Conservation (phyloP, 1,140 invertebrate genomes). For the Apis mellifera region DNA sequence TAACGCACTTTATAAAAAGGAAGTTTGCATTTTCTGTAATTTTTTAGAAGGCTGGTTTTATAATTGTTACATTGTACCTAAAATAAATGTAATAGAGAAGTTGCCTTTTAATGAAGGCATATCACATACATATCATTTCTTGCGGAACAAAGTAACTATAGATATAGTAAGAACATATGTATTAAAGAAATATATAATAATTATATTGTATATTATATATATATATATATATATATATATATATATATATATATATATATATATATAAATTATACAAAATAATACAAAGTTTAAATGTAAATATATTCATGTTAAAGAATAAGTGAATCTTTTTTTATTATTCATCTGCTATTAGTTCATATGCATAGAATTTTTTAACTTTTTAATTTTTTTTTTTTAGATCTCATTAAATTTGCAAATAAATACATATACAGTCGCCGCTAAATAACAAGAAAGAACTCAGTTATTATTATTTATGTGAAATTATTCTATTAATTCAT, state of each 20-base stretch:
- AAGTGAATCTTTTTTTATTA: slow-evolving; percentile 48
- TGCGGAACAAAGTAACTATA: slow-evolving; percentile 77
- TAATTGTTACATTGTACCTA: slow-evolving; percentile 32
- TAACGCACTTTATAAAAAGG: slow-evolving; percentile 28
- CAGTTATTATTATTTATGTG: too few relatives aligned
- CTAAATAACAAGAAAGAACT: too few relatives aligned
- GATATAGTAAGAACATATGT: slow-evolving; percentile 69
- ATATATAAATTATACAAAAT: slow-evolving; percentile 35
- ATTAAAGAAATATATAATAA: slow-evolving; percentile 10
- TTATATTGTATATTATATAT: slow-evolving; percentile 21
- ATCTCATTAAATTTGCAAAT: background rate
- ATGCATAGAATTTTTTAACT: background rate
- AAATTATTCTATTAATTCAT: too few relatives aligned
- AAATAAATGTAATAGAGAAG: slow-evolving; percentile 19
- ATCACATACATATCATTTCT: slow-evolving; percentile 80
- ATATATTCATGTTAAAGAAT: slow-evolving; percentile 58
- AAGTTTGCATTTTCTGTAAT: slow-evolving; percentile 19
- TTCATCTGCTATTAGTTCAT: slow-evolving; percentile 15
- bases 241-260: slow-evolving; percentile 38
- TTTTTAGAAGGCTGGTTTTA: slow-evolving; percentile 40
- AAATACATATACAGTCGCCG: too few relatives aligned
- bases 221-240: slow-evolving; percentile 49
- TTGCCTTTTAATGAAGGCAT: slow-evolving; percentile 43
- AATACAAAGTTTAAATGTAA: slow-evolving; percentile 52
- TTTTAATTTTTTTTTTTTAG: too few relatives aligned